Evolutionary conservation across 2,888 invertebrate genomes (phyloP), one percentile per base, ranked within the genome.

Genomic region (Frankliniella fusca): DNA sequence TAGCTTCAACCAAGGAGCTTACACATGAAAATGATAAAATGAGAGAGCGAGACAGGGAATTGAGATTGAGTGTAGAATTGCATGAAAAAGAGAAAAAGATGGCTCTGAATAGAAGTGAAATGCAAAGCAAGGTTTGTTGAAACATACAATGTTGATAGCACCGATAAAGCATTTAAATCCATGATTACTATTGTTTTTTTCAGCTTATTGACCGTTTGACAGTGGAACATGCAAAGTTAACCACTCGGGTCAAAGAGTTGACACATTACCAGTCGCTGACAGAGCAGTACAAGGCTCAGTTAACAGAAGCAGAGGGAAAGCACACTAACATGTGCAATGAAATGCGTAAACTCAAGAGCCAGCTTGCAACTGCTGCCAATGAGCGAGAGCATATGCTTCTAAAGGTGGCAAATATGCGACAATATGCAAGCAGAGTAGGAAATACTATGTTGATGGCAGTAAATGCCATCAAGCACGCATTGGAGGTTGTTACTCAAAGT

Each of bases 51-150:
- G 92, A 93, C 85, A 90, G 89, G 84, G 89, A 87, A 82, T 88
- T 90, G 84, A 90, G 87, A 83, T 88, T 91, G 85, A 91, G 91
- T 82, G 89, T 88, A 85, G 90, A 92, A 84, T 86, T 93, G 81
- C 90, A 90, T 61, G 90, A 92, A 86, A 89, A 89, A 84, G 93
- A 94, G 87, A 92, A 93, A 86, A 91, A 91, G 83, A 91, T 90
- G 85, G 91, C 92, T 20, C 88, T 93, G 9, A 89, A 90, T 15
- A 92, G 92, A 87, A 90, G 90, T 80, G 87, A 90, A 48, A 90
- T 92, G 27, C 94, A 94, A 86, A 88, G 91, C 15, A 91, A 91
- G 85, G 89, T 93, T 0, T 93, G 94, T 80, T 90, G 93, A 83
- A 90, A 90, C 9, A 23, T 23, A 61, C 18, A 9, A 9, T 11